These are phyloP conservation scores for Didymodactylos carnosus DNA, from an alignment of 2,888 invertebrate genomes.

Conservation along the genomic window DNA sequence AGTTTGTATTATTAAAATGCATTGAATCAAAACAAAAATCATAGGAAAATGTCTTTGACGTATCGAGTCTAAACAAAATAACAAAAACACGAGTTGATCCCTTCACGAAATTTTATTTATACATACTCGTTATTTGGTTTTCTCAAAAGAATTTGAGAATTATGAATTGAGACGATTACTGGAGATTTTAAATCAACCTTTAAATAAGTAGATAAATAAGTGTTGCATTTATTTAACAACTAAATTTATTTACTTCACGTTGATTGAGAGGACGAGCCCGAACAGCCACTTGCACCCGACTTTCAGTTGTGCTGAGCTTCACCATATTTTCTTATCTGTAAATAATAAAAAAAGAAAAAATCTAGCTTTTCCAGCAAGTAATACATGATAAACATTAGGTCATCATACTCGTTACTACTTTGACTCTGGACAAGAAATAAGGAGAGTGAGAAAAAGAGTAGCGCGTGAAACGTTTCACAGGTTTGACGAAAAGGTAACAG, in stretches of 20 bases:
- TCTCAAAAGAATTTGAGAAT: constrained; percentile 67
- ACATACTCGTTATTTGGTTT: constrained; percentile 43
- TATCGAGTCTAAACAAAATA: constrained; percentile 24
- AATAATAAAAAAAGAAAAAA: too few relatives aligned
- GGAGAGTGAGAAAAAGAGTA: too few relatives aligned
- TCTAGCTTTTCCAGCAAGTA: too few relatives aligned
- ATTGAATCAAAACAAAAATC: constrained; percentile 92
- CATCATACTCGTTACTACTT: too few relatives aligned
- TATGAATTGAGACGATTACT: constrained; percentile 81
- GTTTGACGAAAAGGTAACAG: too few relatives aligned
- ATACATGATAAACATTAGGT: too few relatives aligned
- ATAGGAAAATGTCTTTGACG: constrained; percentile 61
- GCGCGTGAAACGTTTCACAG: too few relatives aligned
- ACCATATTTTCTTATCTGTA: too few relatives aligned
- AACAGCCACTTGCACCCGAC: constrained; percentile 5
- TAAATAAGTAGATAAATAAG: background rate
- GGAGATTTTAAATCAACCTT: constrained; percentile 77
- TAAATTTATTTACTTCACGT: constrained; percentile 12
- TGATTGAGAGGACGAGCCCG: constrained; percentile 11
- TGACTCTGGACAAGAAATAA: too few relatives aligned
- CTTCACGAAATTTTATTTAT: constrained; percentile 18
- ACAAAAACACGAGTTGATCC: background rate
- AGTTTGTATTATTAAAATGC: constrained; percentile 43
- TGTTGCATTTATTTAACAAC: background rate
- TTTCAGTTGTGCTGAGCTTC: too few relatives aligned